Evolutionary conservation across 2,888 invertebrate genomes (phyloP).

Genomic region (Sceliomorpha sp.): DNA sequence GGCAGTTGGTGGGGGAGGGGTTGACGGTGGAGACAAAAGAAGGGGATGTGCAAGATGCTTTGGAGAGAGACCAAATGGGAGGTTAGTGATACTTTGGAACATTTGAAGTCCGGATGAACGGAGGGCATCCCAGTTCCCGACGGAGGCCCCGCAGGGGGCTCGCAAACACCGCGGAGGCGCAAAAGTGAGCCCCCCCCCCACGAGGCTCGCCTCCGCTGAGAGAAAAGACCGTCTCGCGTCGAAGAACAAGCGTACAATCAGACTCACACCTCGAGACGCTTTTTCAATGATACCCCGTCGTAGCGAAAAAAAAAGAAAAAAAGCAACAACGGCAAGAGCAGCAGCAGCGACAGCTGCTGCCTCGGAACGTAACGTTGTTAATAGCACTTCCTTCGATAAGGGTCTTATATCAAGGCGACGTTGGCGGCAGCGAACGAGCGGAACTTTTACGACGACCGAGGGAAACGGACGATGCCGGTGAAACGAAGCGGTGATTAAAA

Average conservation of each 20-base stretch:
- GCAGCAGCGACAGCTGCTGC: constrained; percentile 33
- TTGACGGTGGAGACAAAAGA: too few relatives aligned
- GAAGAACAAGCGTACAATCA: constrained; percentile 2
- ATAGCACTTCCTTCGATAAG: constrained; percentile 52
- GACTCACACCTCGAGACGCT: constrained; percentile 1
- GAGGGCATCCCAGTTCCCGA: too few relatives aligned
- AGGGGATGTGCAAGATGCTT: too few relatives aligned
- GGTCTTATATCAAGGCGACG: constrained; percentile 42
- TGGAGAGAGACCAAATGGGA: too few relatives aligned
- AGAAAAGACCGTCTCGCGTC: too few relatives aligned
- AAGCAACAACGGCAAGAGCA: constrained; percentile 11
- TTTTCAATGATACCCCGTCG: constrained; percentile 6
- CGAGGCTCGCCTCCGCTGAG: too few relatives aligned
- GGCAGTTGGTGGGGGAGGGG: too few relatives aligned
- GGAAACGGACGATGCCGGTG: constrained; percentile 10
- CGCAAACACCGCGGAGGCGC: too few relatives aligned
- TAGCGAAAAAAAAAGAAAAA: neutral
- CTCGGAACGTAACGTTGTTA: constrained; percentile 46
- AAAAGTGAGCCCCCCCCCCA: too few relatives aligned
- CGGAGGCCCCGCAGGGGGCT: too few relatives aligned
- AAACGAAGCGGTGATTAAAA: constrained; percentile 67
- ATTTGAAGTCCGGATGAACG: too few relatives aligned
- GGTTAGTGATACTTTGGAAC: too few relatives aligned
- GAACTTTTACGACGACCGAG: constrained; percentile 46
- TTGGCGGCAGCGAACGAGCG: constrained; percentile 20